Evolutionary conservation across 2,113 vertebrate species (phyloP), one percentile per base, ranked within the genome.

Genomic region (Setophaga petechia): DNA sequence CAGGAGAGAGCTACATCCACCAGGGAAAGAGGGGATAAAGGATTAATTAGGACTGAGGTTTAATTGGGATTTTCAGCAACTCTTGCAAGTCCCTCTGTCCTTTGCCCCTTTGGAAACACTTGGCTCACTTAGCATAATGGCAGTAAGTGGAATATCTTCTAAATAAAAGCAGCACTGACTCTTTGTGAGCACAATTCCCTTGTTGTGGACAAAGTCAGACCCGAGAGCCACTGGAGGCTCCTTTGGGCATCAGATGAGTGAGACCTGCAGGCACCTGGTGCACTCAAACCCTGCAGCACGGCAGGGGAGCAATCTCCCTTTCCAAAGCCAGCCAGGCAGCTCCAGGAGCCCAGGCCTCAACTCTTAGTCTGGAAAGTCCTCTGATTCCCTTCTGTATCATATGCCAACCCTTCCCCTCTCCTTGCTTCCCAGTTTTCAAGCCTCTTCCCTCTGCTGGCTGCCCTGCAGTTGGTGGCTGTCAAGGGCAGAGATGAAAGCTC

Each of bases 241-340:
- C 35, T 82, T 73, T 66, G 67, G 46, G 51, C 43, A 58, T 80
- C 59, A 35, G 12, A 44, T 15, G 8, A 17, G 28, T 16, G 1
- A 17, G 46, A 12, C 58, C 43, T 6, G 2, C 54, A 41, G 71
- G 13, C 18, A 44, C 23, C 22, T 84, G 12, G 19, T 21, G 47
- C 74, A 49, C 44, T 43, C 72, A 49, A 7, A 19, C 24, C 3
- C 41, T 57, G 41, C n/a, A 44, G 59, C 65, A 20, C 0, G 0
- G 62, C 62, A 77, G 46, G 63, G 47, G 12, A 90, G 51, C 3
- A 0, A 2, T 43, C n/a, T 62, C 46, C 28, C 46, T 59, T 59
- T 58, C 63, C 14, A 16, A 74, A 65, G 49, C 28, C 62, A 82
- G 39, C 3, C 57, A 82, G 62, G 44, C 49, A 87, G 74, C 81